phyloP scores from a whole-genome alignment of 2,113 vertebrate genomes.

The Ophthalmolycus amberensis region DNA sequence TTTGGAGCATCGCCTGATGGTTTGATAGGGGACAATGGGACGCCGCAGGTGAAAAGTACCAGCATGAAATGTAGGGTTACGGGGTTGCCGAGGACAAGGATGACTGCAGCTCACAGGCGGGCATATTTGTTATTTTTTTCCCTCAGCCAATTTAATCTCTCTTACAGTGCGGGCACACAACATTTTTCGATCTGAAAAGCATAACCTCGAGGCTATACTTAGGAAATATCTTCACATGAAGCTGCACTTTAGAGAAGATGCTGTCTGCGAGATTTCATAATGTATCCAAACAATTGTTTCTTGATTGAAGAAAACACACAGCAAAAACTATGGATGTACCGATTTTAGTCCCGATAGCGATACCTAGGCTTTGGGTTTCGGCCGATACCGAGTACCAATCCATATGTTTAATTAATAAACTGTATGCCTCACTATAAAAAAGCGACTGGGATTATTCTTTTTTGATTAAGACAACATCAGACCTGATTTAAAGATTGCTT shows the following conservation, averaged over 20 bases:
- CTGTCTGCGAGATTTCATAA: background rate
- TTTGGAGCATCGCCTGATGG: slow-evolving; percentile 36
- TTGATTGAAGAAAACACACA: background rate
- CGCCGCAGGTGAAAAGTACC: slow-evolving; percentile 24
- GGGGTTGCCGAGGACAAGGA: slow-evolving; percentile 18
- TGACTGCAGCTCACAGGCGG: slow-evolving; percentile 10
- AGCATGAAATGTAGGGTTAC: slow-evolving; percentile 22
- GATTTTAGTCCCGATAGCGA: background rate
- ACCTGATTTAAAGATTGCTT: background rate
- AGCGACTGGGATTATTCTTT: background rate
- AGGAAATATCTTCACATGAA: slow-evolving; percentile 30
- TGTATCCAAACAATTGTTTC: slow-evolving; percentile 1
- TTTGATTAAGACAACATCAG: background rate
- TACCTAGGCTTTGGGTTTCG: background rate
- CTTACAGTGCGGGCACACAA: slow-evolving; percentile 21
- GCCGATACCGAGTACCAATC: too few relatives aligned
- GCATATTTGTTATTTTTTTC: slow-evolving; percentile 24
- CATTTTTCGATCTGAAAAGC: slow-evolving; percentile 34
- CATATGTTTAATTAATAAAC: background rate
- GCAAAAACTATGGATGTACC: background rate
- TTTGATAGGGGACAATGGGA: slow-evolving; percentile 31
- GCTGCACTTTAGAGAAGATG: slow-evolving; percentile 20
- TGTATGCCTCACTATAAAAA: background rate
- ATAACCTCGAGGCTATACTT: slow-evolving; percentile 24
- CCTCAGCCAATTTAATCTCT: slow-evolving; percentile 27